Conservation (phyloP, 1,140 invertebrate species). For the Drosophila tropicalis region DNA sequence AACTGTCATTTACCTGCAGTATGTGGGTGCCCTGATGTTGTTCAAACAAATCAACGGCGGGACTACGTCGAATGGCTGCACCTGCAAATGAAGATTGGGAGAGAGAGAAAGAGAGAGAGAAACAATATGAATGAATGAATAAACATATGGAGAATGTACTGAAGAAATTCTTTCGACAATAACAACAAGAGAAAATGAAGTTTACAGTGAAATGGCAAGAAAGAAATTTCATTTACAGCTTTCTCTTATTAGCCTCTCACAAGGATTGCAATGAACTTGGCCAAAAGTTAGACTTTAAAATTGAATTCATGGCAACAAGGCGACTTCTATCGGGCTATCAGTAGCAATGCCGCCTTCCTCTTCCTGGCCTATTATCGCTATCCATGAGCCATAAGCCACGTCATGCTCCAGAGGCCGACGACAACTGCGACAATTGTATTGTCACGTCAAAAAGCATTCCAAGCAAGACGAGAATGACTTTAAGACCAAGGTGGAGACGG, state of each 20-base stretch:
- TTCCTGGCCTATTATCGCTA: slow-evolving; percentile 4
- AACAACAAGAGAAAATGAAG: not conserved
- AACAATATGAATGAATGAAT: slow-evolving; percentile 13
- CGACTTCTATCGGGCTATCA: not conserved
- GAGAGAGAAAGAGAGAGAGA: not conserved
- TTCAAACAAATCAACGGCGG: slow-evolving; percentile 94
- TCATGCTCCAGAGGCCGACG: slow-evolving; percentile 49
- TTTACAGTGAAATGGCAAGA: not conserved
- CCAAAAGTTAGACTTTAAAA: not conserved
- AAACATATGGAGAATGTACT: slow-evolving; percentile 18
- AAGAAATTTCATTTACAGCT: too few species aligned
- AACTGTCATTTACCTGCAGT: slow-evolving; percentile 89
- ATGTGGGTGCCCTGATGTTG: slow-evolving; percentile 99
- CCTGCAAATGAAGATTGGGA: slow-evolving; percentile 84
- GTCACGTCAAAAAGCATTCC: slow-evolving; percentile 55
- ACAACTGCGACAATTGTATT: slow-evolving; percentile 50
- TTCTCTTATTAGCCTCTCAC: too few species aligned
- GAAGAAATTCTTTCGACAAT: too few species aligned
- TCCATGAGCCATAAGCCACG: slow-evolving; percentile 22
- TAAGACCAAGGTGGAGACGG: not conserved
- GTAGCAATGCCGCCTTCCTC: slow-evolving; percentile 13
- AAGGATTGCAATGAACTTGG: too few species aligned
- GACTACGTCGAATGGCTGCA: slow-evolving; percentile 88
- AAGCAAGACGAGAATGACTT: slow-evolving; percentile 47
- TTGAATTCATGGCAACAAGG: not conserved